Evolutionary conservation across 2,113 vertebrate species (phyloP).

Genomic region (Zootoca vivipara): DNA sequence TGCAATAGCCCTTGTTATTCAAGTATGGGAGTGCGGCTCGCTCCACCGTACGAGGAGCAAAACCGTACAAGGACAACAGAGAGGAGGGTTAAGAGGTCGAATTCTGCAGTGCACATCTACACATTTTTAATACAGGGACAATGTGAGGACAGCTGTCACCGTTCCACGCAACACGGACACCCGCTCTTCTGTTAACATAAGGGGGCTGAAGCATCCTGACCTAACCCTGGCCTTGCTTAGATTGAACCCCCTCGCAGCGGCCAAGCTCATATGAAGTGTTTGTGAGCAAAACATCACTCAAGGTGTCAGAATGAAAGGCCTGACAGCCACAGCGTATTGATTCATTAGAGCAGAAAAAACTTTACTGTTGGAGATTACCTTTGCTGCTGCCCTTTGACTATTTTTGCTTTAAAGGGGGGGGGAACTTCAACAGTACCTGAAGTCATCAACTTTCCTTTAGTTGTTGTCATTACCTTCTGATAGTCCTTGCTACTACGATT

Average conservation of each 20-base stretch:
- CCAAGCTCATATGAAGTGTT: background rate
- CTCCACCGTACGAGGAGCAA: background rate
- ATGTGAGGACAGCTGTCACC: conserved; percentile 41
- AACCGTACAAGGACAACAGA: conserved; percentile 27
- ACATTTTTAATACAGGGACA: conserved; percentile 43
- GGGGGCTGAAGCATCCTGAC: background rate
- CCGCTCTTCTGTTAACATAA: background rate
- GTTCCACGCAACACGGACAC: conserved; percentile 21
- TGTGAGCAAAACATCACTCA: conserved; percentile 7
- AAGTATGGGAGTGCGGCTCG: background rate
- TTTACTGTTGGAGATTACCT: background rate
- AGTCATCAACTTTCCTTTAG: background rate
- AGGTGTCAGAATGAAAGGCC: conserved; percentile 3
- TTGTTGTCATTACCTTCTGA: background rate
- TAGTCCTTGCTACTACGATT: background rate
- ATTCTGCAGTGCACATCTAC: conserved; percentile 7
- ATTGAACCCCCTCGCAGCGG: conserved; percentile 3
- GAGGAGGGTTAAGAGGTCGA: conserved; percentile 1
- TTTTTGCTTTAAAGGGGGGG: background rate
- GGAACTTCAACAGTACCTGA: background rate
- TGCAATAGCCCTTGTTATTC: conserved; percentile 21
- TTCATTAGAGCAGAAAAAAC: background rate
- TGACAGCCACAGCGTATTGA: conserved; percentile 4
- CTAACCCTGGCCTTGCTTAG: background rate
- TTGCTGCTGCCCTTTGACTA: background rate